Percentiles rank a stretch among this genome's conserved stretches.
phyloP scores from a whole-genome alignment of 2,888 invertebrate genomes.

The Tridacna crocea region DNA sequence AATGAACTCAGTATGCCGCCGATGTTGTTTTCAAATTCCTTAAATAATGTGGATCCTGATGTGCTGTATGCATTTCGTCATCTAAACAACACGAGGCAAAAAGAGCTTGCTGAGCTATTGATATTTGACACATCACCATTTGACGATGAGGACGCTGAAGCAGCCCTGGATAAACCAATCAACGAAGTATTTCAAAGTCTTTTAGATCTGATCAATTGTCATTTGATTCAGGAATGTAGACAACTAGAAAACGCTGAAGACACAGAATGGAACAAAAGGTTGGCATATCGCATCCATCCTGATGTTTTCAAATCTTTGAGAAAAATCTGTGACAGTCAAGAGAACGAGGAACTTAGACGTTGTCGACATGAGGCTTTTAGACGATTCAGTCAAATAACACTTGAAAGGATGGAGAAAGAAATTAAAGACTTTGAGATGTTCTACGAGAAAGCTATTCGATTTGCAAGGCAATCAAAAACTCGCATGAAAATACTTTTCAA shows the following conservation, averaged over 20 bases:
- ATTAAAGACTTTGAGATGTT: slow-evolving; percentile 3
- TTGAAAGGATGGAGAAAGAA: neutral
- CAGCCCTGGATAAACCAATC: neutral
- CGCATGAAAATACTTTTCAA: slow-evolving; percentile 11
- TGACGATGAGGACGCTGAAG: neutral
- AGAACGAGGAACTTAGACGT: neutral
- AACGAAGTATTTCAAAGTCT: neutral
- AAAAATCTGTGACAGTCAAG: neutral
- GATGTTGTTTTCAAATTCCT: too few species aligned
- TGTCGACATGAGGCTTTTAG: neutral
- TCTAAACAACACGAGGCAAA: neutral
- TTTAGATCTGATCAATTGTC: neutral
- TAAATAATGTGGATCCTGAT: neutral
- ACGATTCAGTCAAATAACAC: neutral
- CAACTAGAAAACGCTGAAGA: neutral
- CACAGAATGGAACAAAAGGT: neutral
- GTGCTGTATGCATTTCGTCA: neutral
- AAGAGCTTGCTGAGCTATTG: slow-evolving; percentile 1
- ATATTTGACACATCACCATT: slow-evolving; percentile 17
- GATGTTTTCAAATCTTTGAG: neutral
- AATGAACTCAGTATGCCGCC: too few species aligned
- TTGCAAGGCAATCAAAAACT: neutral
- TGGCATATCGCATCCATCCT: neutral
- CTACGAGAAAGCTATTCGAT: neutral
- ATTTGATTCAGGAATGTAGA: neutral